Evolutionary conservation across 2,113 vertebrate genomes (phyloP).

Genomic region (Pogonocichla stellata): DNA sequence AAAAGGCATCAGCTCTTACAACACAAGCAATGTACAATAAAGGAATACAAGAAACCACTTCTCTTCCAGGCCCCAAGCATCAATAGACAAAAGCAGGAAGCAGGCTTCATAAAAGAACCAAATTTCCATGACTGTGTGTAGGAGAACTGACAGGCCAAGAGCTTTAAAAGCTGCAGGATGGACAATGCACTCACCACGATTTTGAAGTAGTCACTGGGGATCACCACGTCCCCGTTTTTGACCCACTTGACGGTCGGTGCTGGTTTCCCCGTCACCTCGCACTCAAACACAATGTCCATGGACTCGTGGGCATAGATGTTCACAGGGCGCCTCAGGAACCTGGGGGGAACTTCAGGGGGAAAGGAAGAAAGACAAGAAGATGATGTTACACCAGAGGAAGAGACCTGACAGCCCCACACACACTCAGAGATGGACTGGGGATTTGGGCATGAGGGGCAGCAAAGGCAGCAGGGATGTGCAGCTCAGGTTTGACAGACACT

Average conservation of each 20-base stretch:
- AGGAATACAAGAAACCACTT: background rate
- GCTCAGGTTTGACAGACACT: background rate
- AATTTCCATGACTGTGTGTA: accelerated
- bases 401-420: background rate
- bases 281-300: constrained; percentile 95
- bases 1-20: background rate
- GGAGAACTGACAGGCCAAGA: background rate
- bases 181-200: constrained; percentile 83
- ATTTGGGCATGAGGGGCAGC: accelerated
- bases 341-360: constrained; percentile 80
- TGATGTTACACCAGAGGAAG: background rate
- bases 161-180: accelerated
- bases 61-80: background rate
- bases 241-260: constrained; percentile 94
- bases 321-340: constrained; percentile 83
- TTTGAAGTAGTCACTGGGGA: constrained; percentile 98
- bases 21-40: background rate
- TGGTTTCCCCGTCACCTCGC: constrained; percentile 89
- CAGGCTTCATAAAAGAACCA: accelerated
- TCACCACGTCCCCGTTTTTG: constrained; percentile 96
- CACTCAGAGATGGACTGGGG: background rate
- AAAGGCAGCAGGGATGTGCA: background rate
- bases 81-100: background rate
- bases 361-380: background rate
- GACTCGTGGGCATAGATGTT: constrained; percentile 93